These are phyloP conservation scores for Mobula birostris DNA, from an alignment of 2,113 vertebrate species.

Conservation along the genomic window DNA sequence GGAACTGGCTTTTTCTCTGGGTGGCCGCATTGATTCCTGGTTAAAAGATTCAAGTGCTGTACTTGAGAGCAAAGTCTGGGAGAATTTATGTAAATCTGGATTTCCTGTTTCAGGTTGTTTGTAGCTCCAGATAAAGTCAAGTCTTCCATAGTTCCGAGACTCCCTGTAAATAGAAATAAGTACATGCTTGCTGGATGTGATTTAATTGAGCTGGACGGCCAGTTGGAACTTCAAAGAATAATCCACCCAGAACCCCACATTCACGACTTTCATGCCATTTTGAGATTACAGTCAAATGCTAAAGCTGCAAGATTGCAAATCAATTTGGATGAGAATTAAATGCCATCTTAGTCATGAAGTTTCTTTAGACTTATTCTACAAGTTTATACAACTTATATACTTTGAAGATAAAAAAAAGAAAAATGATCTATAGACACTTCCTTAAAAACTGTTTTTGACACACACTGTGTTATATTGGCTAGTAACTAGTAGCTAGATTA, in stretches of 20 bases:
- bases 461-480: background rate
- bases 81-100: too few species aligned
- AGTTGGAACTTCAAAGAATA: background rate
- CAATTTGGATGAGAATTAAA: background rate
- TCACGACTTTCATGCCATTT: background rate
- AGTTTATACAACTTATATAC: background rate
- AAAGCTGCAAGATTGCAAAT: background rate
- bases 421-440: background rate
- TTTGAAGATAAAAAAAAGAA: background rate
- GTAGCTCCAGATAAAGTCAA: too few species aligned
- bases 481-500: background rate
- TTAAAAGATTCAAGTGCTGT: too few species aligned
- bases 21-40: too few species aligned
- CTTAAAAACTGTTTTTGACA: background rate
- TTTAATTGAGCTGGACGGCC: background rate
- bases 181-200: background rate
- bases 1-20: too few species aligned
- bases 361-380: background rate
- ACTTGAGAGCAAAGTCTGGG: too few species aligned
- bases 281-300: background rate
- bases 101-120: too few species aligned
- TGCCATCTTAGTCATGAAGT: background rate
- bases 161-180: too few species aligned
- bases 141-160: too few species aligned
- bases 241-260: background rate